A percentile compares a stretch with the other conserved stretches of the same genome.
Evolutionary conservation across 2,797 vertebrate genomes (phyloP).

Genomic region (Chiroxiphia lanceolata): DNA sequence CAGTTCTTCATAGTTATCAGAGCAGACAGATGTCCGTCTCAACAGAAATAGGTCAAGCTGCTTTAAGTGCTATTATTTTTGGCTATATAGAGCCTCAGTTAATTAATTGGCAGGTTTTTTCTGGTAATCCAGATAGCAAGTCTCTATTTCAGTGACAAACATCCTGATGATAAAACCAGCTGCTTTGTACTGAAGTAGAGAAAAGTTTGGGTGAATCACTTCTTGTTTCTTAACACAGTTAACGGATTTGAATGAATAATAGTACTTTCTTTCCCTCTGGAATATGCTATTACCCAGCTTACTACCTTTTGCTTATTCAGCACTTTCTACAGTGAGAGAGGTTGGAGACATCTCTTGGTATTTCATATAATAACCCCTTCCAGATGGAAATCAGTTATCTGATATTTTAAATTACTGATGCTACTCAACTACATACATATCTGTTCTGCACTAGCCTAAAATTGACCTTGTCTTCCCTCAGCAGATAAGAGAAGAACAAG

Average conservation of each 20-base stretch:
- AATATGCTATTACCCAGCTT: not conserved
- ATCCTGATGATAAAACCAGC: not conserved
- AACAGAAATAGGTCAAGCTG: not conserved
- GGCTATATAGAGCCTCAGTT: not conserved
- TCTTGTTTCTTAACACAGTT: not conserved
- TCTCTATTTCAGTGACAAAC: not conserved
- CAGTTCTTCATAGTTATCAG: not conserved
- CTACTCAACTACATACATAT: not conserved
- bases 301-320: not conserved
- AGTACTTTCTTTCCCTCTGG: not conserved
- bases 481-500: not conserved
- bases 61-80: conserved; percentile 19
- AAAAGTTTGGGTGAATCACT: not conserved
- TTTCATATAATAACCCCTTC: not conserved
- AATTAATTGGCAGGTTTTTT: not conserved
- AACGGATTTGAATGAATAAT: not conserved
- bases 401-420: not conserved
- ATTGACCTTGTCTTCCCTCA: not conserved
- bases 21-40: not conserved
- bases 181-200: not conserved
- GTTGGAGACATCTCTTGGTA: not conserved
- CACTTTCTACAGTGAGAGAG: not conserved
- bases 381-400: not conserved
- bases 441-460: not conserved
- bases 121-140: not conserved